Conservation (phyloP, 2,797 vertebrate species). For the Natrix natrix region DNA sequence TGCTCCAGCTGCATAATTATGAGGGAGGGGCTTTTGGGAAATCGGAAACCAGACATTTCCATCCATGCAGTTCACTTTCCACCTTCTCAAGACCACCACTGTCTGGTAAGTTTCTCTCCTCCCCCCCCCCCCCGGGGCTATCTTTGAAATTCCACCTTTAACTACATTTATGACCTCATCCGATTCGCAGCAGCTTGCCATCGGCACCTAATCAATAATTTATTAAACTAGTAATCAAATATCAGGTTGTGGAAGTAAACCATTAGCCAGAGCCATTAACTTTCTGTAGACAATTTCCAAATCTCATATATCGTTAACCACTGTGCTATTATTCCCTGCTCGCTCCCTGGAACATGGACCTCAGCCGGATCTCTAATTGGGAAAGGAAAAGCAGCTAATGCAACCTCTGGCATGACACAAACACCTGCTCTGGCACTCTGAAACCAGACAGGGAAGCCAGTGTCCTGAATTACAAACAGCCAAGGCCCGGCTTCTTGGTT, state of each 20-base stretch:
- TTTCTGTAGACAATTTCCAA: conserved; percentile 51
- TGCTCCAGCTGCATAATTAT: background rate
- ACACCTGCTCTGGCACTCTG: conserved; percentile 37
- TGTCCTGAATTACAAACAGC: conserved; percentile 52
- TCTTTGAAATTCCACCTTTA: conserved; percentile 37
- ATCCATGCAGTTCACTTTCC: background rate
- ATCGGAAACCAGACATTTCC: background rate
- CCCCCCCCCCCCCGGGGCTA: background rate
- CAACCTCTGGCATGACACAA: conserved; percentile 58
- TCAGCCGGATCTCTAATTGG: conserved; percentile 44
- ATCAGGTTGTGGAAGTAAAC: conserved; percentile 46
- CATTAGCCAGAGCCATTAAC: conserved; percentile 63
- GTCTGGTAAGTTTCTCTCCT: conserved; percentile 19
- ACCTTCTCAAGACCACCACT: conserved; percentile 25
- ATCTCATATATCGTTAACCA: conserved; percentile 34
- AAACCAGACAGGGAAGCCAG: conserved; percentile 47
- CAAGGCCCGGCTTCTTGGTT: background rate
- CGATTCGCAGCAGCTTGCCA: conserved; percentile 27
- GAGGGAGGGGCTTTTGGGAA: background rate
- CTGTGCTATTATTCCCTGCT: background rate
- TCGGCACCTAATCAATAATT: conserved; percentile 48
- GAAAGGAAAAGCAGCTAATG: conserved; percentile 34
- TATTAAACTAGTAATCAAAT: conserved; percentile 50
- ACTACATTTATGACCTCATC: conserved; percentile 28
- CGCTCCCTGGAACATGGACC: background rate